Evolutionary conservation across 37 sponge, comb jelly and placozoan genomes (phyloP).

Genomic region (Hexactinellida sp.): DNA sequence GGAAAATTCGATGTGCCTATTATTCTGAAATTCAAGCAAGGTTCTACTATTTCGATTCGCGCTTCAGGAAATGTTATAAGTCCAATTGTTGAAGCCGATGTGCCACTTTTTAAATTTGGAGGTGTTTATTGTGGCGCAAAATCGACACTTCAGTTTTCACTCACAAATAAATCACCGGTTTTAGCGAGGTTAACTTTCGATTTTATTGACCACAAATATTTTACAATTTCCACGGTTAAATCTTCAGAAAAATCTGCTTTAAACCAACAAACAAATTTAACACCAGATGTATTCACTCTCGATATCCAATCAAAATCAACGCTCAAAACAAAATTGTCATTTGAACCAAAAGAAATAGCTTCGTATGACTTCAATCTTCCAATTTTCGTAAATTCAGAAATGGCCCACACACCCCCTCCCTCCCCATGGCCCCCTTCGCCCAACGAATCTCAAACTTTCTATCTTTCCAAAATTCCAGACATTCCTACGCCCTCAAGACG

Average conservation of each 20-base stretch:
- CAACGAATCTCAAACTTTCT: background rate
- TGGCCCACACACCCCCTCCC: conserved; percentile 56
- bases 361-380: conserved; percentile 78
- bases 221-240: background rate
- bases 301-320: conserved; percentile 16
- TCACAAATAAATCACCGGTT: conserved; percentile 34
- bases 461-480: conserved; percentile 20
- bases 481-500: conserved; percentile 44
- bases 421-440: conserved; percentile 65
- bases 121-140: conserved; percentile 53
- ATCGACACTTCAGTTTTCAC: conserved; percentile 26
- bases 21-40: conserved; percentile 35
- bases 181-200: conserved; percentile 43
- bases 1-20: conserved; percentile 53
- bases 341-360: conserved; percentile 52
- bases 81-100: conserved; percentile 44
- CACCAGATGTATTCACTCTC: background rate
- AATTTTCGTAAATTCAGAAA: conserved; percentile 64
- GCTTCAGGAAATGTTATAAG: conserved; percentile 49
- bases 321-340: conserved; percentile 21
- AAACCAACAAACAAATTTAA: background rate
- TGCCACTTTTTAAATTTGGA: conserved; percentile 53
- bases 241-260: background rate
- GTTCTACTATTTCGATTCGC: conserved; percentile 34
- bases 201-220: conserved; percentile 20